A percentile compares a stretch with the other conserved stretches of the same genome.
phyloP scores from a whole-genome alignment of 1,140 invertebrate genomes.

The Drosophila triauraria region DNA sequence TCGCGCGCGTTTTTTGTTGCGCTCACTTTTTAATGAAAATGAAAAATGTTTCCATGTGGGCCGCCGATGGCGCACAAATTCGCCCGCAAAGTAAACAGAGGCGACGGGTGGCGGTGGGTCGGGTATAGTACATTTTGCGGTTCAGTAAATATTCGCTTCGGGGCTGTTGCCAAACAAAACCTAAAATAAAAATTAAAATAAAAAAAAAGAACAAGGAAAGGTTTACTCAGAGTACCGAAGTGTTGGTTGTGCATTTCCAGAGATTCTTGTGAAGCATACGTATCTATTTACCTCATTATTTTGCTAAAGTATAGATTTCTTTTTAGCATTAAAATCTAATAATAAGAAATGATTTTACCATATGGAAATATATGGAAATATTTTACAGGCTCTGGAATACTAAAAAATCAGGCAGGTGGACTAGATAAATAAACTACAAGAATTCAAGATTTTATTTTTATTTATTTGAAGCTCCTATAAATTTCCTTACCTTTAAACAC shows the following conservation, averaged over 20 bases:
- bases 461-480: too few relatives aligned
- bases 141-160: constrained; percentile 51
- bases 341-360: background rate
- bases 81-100: constrained; percentile 65
- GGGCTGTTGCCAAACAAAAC: constrained; percentile 28
- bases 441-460: too few relatives aligned
- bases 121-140: constrained; percentile 59
- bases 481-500: background rate
- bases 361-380: too few relatives aligned
- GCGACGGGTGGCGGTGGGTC: constrained; percentile 12
- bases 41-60: constrained; percentile 70
- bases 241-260: background rate
- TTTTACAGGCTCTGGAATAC: background rate
- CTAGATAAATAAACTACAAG: too few relatives aligned
- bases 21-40: constrained; percentile 71
- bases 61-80: constrained; percentile 67
- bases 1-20: constrained; percentile 54
- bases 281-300: background rate
- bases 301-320: background rate
- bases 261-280: too few relatives aligned
- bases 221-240: background rate
- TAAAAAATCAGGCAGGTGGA: too few relatives aligned
- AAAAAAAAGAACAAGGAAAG: background rate
- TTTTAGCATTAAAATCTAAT: too few relatives aligned
- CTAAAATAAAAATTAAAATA: background rate